Evolutionary conservation across 2,113 vertebrate species (phyloP).

Genomic region (Emydocephalus ijimae): DNA sequence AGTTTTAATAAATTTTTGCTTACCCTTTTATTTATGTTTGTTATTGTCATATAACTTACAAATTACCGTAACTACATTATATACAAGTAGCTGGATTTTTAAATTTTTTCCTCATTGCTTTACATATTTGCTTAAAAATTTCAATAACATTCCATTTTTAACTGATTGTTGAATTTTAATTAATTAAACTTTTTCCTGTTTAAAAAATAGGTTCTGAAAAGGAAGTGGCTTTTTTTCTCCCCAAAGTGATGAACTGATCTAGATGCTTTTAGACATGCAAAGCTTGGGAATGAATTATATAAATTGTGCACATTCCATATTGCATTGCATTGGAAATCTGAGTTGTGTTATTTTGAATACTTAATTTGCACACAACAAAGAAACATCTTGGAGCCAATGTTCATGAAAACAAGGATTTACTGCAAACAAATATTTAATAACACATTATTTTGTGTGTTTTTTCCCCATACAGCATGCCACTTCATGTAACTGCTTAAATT

Average conservation of each 20-base stretch:
- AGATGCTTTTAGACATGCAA: not conserved
- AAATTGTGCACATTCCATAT: not conserved
- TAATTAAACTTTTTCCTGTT: not conserved
- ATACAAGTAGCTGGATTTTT: not conserved
- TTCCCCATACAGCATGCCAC: slow-evolving; percentile 3
- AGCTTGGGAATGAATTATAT: not conserved
- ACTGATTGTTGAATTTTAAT: not conserved
- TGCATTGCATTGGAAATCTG: not conserved
- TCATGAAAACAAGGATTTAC: slow-evolving; percentile 26
- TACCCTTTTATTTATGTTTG: not conserved
- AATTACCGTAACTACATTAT: not conserved
- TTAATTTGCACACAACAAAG: slow-evolving; percentile 14
- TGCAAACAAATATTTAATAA: slow-evolving; percentile 14
- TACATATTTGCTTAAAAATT: not conserved
- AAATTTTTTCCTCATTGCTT: not conserved
- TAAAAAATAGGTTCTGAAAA: not conserved
- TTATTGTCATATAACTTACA: not conserved
- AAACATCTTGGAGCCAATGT: not conserved
- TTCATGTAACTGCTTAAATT: slow-evolving; percentile 26
- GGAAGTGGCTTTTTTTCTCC: not conserved
- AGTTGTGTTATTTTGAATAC: not conserved
- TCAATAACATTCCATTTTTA: not conserved
- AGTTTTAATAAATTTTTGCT: not conserved
- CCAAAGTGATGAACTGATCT: not conserved
- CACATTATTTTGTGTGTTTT: slow-evolving; percentile 1